Evolutionary conservation across 2,797 vertebrate genomes (phyloP).

Genomic region (Pseudochaenichthys georgianus): DNA sequence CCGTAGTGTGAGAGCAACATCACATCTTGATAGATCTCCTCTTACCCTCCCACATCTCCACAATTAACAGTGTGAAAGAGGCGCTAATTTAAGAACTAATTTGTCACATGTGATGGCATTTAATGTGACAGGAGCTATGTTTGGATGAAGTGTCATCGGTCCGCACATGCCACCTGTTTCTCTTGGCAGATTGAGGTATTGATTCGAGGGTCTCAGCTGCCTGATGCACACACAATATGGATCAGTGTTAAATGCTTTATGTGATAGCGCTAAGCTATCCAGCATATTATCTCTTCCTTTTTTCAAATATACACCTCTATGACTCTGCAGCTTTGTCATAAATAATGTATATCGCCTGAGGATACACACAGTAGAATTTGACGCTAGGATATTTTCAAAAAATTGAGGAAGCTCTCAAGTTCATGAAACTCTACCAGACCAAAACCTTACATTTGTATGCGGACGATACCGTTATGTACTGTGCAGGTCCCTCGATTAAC

Average conservation of each 20-base stretch:
- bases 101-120: conserved; percentile 37
- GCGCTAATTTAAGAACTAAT: conserved; percentile 36
- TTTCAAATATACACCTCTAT: neutral
- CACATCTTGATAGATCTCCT: neutral
- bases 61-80: conserved; percentile 35
- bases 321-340: conserved; percentile 24
- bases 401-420: too few species aligned
- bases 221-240: conserved; percentile 9
- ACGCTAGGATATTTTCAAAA: neutral
- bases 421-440: neutral
- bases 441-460: too few species aligned
- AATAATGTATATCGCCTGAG: conserved; percentile 25
- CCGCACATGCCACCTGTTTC: conserved; percentile 52
- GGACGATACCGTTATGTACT: too few species aligned
- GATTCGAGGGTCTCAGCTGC: conserved; percentile 14
- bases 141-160: conserved; percentile 36
- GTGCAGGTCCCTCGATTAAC: too few species aligned
- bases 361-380: conserved; percentile 12
- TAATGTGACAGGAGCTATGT: conserved; percentile 35
- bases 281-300: neutral
- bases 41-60: neutral
- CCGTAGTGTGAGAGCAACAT: neutral
- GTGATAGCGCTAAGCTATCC: neutral
- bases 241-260: conserved; percentile 1
- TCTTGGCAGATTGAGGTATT: conserved; percentile 20